phyloP scores from a whole-genome alignment of 2,113 vertebrate species.

The Montifringilla adamsi region DNA sequence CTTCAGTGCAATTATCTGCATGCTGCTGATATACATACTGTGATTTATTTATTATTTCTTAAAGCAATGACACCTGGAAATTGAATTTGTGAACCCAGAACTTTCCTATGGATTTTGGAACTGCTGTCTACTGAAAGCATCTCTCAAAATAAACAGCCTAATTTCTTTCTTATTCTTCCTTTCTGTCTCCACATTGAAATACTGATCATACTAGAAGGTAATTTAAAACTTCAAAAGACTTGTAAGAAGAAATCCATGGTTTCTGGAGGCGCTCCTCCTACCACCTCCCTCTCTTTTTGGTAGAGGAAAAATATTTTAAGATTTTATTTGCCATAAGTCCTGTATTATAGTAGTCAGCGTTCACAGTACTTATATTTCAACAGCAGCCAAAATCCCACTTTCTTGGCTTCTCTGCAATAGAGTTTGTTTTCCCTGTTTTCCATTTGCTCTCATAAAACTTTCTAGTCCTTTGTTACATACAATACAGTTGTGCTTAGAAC shows the following conservation, averaged over 20 bases:
- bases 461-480: slow-evolving; percentile 28
- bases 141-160: slow-evolving; percentile 50
- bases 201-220: slow-evolving; percentile 48
- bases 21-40: slow-evolving; percentile 12
- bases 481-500: background rate
- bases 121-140: background rate
- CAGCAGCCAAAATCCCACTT: slow-evolving; percentile 25
- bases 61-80: slow-evolving; percentile 9
- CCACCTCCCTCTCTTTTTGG: background rate
- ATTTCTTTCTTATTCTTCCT: slow-evolving; percentile 60
- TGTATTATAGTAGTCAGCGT: slow-evolving; percentile 63
- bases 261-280: slow-evolving; percentile 12
- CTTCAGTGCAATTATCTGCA: background rate
- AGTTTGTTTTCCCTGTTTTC: slow-evolving; percentile 27
- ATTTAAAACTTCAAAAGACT: slow-evolving; percentile 59
- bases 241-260: background rate
- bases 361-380: slow-evolving; percentile 71
- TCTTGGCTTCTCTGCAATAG: slow-evolving; percentile 47
- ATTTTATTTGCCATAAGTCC: slow-evolving; percentile 71
- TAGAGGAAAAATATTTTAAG: slow-evolving; percentile 59
- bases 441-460: slow-evolving; percentile 54
- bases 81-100: background rate
- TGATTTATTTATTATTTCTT: slow-evolving; percentile 38
- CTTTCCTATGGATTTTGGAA: slow-evolving; percentile 15
- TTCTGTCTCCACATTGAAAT: slow-evolving; percentile 49